Conservation (phyloP, 2,797 vertebrate species). For the Limosa lapponica region DNA sequence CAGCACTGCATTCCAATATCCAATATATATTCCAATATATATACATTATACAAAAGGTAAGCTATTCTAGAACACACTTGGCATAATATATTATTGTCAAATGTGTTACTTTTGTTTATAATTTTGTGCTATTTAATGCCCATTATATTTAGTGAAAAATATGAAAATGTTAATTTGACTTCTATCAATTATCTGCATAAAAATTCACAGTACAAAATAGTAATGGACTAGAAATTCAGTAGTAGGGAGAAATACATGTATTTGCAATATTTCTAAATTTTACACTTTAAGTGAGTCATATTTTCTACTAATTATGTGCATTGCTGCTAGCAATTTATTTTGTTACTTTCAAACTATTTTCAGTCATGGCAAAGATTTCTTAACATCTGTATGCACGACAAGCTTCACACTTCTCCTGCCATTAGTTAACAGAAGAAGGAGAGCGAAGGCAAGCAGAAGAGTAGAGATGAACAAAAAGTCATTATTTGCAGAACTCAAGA, state of each 20-base stretch:
- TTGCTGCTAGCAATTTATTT: background rate
- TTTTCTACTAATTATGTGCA: slow-evolving; percentile 7
- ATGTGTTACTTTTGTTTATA: background rate
- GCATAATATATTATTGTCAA: background rate
- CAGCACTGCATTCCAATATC: background rate
- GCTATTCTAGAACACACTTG: background rate
- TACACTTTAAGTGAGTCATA: background rate
- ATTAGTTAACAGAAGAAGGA: background rate
- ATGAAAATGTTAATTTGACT: background rate
- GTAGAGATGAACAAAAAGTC: background rate
- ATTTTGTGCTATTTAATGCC: background rate
- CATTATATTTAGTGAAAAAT: background rate
- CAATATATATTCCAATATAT: no score
- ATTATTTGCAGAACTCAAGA: background rate
- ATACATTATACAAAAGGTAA: background rate
- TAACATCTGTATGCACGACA: background rate
- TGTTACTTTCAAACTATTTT: slow-evolving; percentile 18
- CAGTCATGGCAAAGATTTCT: background rate
- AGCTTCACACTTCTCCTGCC: background rate
- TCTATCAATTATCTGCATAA: background rate
- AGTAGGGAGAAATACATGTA: background rate
- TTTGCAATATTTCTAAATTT: background rate
- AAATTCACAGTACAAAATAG: background rate
- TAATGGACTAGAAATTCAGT: background rate
- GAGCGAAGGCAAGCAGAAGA: background rate